phyloP scores from a whole-genome alignment of 2,797 vertebrate species.

The Thamnophis elegans region DNA sequence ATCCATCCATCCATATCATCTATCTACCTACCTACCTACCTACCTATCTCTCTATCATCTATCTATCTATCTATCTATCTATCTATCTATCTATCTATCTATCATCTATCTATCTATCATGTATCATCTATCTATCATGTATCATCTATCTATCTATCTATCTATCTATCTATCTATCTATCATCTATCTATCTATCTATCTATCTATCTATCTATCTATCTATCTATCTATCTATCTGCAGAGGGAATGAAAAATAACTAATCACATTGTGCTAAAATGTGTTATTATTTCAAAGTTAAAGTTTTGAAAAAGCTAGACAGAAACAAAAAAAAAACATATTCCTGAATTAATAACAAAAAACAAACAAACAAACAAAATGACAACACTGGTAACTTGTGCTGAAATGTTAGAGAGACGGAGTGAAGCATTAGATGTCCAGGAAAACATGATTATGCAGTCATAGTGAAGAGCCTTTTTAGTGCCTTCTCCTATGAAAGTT shows the following conservation, averaged over 20 bases:
- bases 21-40: too few species aligned
- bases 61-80: too few species aligned
- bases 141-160: not conserved
- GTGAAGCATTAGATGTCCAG: slow-evolving; percentile 21
- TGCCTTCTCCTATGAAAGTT: not conserved
- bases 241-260: slow-evolving; percentile 48
- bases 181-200: too few species aligned
- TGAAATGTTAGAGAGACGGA: slow-evolving; percentile 47
- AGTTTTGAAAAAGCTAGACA: slow-evolving; percentile 58
- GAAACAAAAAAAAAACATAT: slow-evolving; percentile 57
- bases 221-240: too few species aligned
- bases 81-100: too few species aligned
- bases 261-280: slow-evolving; percentile 44
- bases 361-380: slow-evolving; percentile 66
- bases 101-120: too few species aligned
- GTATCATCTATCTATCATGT: too few species aligned
- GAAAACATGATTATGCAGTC: slow-evolving; percentile 7
- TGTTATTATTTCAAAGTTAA: slow-evolving; percentile 36
- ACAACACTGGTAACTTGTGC: slow-evolving; percentile 30
- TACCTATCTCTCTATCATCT: not conserved
- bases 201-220: too few species aligned
- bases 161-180: not conserved
- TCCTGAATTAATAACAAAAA: slow-evolving; percentile 75
- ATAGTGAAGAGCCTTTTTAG: not conserved
- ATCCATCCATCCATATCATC: not conserved